A percentile compares a stretch with the other conserved stretches of the same genome.
phyloP scores from a whole-genome alignment of 1,140 invertebrate species.

The Drosophila nigromelanica region DNA sequence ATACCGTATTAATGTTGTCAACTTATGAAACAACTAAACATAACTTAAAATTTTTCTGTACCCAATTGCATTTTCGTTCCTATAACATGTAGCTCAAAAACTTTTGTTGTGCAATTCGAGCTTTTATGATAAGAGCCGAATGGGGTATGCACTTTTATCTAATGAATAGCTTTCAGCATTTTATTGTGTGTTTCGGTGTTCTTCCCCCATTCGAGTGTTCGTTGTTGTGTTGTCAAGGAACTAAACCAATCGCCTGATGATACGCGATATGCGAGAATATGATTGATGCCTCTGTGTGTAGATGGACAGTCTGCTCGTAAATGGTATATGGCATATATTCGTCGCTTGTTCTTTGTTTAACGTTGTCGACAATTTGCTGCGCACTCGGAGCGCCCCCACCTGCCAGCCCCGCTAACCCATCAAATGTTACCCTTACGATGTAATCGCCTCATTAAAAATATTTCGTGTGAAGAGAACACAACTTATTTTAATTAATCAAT shows the following conservation, averaged over 20 bases:
- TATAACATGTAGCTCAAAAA: background rate
- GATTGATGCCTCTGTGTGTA: slow-evolving; percentile 2
- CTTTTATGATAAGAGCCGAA: too few species aligned
- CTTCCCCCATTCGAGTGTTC: background rate
- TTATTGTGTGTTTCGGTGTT: too few species aligned
- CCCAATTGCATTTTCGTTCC: background rate
- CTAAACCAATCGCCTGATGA: slow-evolving; percentile 2
- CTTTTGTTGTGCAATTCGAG: too few species aligned
- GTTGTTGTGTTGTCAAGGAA: background rate
- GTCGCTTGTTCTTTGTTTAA: slow-evolving; percentile 8
- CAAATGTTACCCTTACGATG: slow-evolving; percentile 5
- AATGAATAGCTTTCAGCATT: slow-evolving; percentile 12
- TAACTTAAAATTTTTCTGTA: too few species aligned
- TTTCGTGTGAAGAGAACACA: slow-evolving; percentile 27
- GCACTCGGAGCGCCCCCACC: slow-evolving; percentile 16
- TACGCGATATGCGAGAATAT: slow-evolving; percentile 2
- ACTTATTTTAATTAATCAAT: slow-evolving; percentile 69
- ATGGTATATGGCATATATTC: slow-evolving; percentile 3
- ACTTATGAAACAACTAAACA: background rate
- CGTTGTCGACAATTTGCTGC: slow-evolving; percentile 28
- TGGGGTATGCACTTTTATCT: background rate
- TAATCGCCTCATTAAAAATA: slow-evolving; percentile 29
- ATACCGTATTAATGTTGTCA: too few species aligned
- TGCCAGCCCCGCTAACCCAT: background rate
- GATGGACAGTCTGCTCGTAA: background rate